These are phyloP conservation scores for Archocentrus centrarchus DNA, from an alignment of 2,113 vertebrate species.

Conservation along the genomic window DNA sequence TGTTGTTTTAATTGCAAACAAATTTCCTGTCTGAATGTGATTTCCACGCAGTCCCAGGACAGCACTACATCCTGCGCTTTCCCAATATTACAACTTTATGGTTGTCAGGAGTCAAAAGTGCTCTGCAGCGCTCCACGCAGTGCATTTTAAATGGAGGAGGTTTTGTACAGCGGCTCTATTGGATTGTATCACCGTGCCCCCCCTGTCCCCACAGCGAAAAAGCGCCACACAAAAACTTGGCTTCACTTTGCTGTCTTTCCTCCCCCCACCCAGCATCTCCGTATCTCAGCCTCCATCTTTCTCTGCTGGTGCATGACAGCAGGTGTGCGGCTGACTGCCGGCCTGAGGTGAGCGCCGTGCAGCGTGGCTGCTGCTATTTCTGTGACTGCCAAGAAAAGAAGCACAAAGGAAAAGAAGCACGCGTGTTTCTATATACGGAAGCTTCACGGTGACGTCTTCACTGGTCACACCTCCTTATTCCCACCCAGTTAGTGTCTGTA, in stretches of 20 bases:
- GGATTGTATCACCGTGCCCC: conserved; percentile 37
- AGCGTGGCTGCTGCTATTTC: conserved; percentile 67
- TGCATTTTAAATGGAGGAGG: neutral
- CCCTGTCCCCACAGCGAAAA: conserved; percentile 55
- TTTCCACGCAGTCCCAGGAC: neutral
- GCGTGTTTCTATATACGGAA: neutral
- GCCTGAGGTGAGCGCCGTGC: conserved; percentile 5
- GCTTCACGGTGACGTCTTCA: neutral
- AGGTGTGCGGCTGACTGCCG: conserved; percentile 19
- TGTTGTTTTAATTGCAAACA: neutral
- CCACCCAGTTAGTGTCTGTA: neutral
- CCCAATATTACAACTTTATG: neutral
- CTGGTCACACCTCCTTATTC: neutral
- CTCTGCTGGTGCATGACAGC: neutral
- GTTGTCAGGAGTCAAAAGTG: neutral
- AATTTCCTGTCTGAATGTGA: neutral
- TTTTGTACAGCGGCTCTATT: conserved; percentile 43
- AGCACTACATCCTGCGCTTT: neutral
- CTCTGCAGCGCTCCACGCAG: neutral
- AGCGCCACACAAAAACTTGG: conserved; percentile 27
- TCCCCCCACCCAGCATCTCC: conserved; percentile 20
- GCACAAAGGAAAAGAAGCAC: neutral
- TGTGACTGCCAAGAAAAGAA: conserved; percentile 51
- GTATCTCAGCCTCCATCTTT: conserved; percentile 47
- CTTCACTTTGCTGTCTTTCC: neutral